Percentiles rank a stretch among this genome's conserved stretches.
phyloP scores from a whole-genome alignment of 2,888 invertebrate genomes.

The Trichacis sp. region DNA sequence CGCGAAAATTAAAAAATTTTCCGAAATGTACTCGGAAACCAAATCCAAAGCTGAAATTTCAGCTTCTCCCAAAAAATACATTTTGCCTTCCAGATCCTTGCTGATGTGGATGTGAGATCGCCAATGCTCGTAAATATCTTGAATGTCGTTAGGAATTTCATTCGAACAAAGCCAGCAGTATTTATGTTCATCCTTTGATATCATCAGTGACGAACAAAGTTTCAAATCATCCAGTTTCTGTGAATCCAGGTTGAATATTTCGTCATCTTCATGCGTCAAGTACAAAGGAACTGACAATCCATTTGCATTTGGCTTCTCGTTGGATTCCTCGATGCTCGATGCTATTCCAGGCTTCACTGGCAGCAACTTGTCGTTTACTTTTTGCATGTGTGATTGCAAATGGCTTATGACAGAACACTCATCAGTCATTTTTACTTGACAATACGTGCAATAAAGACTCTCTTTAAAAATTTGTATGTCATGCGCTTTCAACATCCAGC shows the following conservation, averaged over 20 bases:
- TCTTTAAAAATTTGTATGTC: neutral
- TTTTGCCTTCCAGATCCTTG: conserved; percentile 3
- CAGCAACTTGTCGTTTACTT: neutral
- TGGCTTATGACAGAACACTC: conserved; percentile 10
- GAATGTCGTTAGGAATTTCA: conserved; percentile 5
- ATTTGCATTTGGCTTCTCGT: neutral
- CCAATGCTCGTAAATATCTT: conserved; percentile 32
- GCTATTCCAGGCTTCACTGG: neutral
- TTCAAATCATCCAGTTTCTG: conserved; percentile 2
- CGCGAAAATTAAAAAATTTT: too few species aligned
- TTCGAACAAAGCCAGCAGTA: conserved; percentile 24
- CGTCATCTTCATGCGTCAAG: neutral
- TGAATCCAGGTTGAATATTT: conserved; percentile 3
- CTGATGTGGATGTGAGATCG: conserved; percentile 10
- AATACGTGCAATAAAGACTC: conserved; percentile 5
- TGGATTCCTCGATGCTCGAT: neutral
- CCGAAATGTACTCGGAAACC: conserved; percentile 12
- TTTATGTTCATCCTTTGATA: neutral
- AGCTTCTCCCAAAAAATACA: neutral
- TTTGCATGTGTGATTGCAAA: conserved; percentile 2
- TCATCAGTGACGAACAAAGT: conserved; percentile 1
- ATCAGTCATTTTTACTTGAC: conserved; percentile 1
- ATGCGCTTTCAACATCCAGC: conserved; percentile 1
- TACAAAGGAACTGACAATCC: neutral
- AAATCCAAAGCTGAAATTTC: neutral